These are phyloP conservation scores for Macaria liturata DNA, from an alignment of 2,888 invertebrate species.

Conservation along the genomic window DNA sequence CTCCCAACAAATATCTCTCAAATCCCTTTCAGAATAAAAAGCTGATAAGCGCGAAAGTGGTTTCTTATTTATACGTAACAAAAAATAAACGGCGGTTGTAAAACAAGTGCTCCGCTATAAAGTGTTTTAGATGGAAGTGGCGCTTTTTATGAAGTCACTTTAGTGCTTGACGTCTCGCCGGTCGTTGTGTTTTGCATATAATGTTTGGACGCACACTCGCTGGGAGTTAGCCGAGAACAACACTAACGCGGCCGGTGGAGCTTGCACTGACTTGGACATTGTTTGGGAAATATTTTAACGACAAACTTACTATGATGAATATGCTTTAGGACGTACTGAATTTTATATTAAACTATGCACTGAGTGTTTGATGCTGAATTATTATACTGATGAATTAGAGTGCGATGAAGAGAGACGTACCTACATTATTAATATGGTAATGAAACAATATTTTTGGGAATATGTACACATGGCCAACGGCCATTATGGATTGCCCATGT, in stretches of 20 bases:
- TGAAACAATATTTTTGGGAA: no score
- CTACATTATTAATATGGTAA: no score
- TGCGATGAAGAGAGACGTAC: no score
- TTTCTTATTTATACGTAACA: conserved; percentile 14
- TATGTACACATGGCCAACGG: no score
- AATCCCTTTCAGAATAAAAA: conserved; percentile 18
- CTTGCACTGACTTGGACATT: background rate
- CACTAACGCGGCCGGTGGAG: background rate
- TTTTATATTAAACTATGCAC: no score
- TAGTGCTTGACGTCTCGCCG: conserved; percentile 7
- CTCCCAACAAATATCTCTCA: conserved; percentile 31
- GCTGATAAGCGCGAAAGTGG: conserved; percentile 13
- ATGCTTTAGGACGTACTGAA: no score
- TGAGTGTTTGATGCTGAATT: no score
- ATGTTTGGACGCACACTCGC: conserved; percentile 10
- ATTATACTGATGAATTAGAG: no score
- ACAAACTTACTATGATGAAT: no score
- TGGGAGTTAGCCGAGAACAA: background rate
- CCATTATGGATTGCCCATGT: no score
- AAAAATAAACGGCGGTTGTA: conserved; percentile 17
- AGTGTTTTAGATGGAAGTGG: conserved; percentile 21
- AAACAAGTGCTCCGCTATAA: conserved; percentile 12
- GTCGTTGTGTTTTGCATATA: conserved; percentile 12
- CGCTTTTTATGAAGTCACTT: conserved; percentile 18
- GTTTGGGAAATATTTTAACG: background rate